Evolutionary conservation across 2,888 invertebrate genomes (phyloP).

Genomic region (Flabesymbios commensalis): DNA sequence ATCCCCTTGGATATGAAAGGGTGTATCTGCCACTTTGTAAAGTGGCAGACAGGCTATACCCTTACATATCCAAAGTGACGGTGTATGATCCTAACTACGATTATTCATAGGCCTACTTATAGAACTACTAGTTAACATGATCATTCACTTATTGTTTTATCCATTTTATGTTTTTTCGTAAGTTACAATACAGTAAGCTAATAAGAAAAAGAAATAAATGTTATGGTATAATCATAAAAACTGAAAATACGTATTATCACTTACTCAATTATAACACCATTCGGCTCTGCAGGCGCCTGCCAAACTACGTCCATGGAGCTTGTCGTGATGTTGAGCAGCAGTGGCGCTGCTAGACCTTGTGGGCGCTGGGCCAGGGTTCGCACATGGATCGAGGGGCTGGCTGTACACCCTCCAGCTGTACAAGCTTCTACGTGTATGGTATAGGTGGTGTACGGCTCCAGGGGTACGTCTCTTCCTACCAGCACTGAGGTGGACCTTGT

Average conservation of each 20-base stretch:
- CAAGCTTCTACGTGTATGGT: slow-evolving; percentile 51
- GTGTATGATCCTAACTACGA: background rate
- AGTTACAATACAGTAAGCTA: background rate
- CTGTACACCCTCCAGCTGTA: slow-evolving; percentile 52
- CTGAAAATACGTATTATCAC: slow-evolving; percentile 24
- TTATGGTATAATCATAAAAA: background rate
- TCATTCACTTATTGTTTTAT: too few species aligned
- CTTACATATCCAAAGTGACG: background rate
- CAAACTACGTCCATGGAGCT: slow-evolving; percentile 42
- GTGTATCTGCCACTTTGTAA: too few species aligned
- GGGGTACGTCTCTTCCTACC: slow-evolving; percentile 11
- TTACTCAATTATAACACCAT: slow-evolving; percentile 51
- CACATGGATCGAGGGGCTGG: slow-evolving; percentile 42
- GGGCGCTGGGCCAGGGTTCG: slow-evolving; percentile 51
- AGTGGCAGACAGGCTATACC: too few species aligned
- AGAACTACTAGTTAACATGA: background rate
- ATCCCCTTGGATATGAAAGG: too few species aligned
- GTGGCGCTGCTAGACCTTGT: slow-evolving; percentile 39
- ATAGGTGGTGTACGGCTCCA: slow-evolving; percentile 53
- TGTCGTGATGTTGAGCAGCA: slow-evolving; percentile 35
- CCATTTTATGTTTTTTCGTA: too few species aligned
- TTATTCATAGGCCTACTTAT: background rate
- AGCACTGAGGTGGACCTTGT: background rate
- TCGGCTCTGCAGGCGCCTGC: slow-evolving; percentile 46
- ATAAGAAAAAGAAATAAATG: background rate